These are phyloP conservation scores for Myiopsitta monachus DNA, from an alignment of 2,113 vertebrate species.

Conservation along the genomic window DNA sequence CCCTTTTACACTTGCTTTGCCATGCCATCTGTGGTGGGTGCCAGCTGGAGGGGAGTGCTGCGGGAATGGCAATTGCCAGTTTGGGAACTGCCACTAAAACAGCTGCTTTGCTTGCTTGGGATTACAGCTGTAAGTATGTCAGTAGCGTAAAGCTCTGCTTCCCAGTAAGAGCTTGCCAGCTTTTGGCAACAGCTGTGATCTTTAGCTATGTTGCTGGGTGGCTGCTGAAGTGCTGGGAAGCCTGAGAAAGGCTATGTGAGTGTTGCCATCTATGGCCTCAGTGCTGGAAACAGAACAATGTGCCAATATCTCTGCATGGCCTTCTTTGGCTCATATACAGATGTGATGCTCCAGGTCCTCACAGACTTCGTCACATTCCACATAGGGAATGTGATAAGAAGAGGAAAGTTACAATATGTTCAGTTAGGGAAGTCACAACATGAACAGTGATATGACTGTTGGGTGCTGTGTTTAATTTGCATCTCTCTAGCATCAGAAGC, in stretches of 20 bases:
- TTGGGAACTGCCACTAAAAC: not conserved
- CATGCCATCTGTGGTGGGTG: not conserved
- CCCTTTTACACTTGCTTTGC: not conserved
- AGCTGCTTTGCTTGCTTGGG: not conserved
- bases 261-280: not conserved
- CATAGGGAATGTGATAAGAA: not conserved
- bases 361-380: not conserved
- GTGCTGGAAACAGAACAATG: not conserved
- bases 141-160: not conserved
- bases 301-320: not conserved
- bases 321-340: not conserved
- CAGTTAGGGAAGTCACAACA: not conserved
- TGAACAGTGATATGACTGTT: not conserved
- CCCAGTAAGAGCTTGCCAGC: not conserved
- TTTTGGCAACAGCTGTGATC: not conserved
- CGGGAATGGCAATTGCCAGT: fast-evolving
- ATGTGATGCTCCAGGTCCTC: not conserved
- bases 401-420: not conserved
- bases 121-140: not conserved
- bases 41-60: not conserved
- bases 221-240: not conserved
- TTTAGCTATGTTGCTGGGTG: not conserved
- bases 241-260: not conserved
- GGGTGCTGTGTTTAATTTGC: not conserved
- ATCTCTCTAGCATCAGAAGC: not conserved